A percentile compares a stretch with the other conserved stretches of the same genome.
These are phyloP conservation scores for Dromiciops gliroides DNA, from an alignment of 2,113 vertebrate species.

Conservation along the genomic window DNA sequence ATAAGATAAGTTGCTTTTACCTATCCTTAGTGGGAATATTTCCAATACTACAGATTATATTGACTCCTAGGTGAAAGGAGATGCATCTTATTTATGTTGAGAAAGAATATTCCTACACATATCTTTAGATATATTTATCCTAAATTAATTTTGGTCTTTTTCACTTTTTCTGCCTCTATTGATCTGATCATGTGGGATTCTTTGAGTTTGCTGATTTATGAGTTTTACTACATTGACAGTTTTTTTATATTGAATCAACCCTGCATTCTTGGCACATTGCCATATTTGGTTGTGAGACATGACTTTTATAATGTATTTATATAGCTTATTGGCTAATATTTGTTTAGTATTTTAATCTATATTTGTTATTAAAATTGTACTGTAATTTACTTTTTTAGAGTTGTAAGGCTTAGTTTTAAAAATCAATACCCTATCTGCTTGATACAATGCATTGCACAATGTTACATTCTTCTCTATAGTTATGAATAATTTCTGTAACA, in stretches of 20 bases:
- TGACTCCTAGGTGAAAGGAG: not conserved
- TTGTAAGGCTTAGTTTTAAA: not conserved
- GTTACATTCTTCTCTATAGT: not conserved
- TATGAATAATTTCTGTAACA: not conserved
- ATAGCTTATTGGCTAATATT: not conserved
- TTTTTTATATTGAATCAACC: not conserved
- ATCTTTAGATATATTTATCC: not conserved
- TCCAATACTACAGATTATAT: not conserved
- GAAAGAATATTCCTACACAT: not conserved
- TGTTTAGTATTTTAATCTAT: not conserved
- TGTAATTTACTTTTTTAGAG: not conserved
- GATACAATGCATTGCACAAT: not conserved
- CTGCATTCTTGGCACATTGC: not conserved
- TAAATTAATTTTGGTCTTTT: not conserved
- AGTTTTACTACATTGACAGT: not conserved
- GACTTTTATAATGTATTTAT: not conserved
- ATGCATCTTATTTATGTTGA: not conserved
- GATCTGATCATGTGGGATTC: not conserved
- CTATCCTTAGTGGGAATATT: not conserved
- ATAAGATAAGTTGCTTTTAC: not conserved
- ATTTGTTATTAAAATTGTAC: not conserved
- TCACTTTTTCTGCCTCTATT: not conserved
- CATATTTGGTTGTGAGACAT: not conserved
- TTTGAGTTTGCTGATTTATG: not conserved
- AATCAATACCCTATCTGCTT: not conserved